phyloP scores from a whole-genome alignment of 35 echinoderm and acorn worm species.

The Strongylocentrotus purpuratus region DNA sequence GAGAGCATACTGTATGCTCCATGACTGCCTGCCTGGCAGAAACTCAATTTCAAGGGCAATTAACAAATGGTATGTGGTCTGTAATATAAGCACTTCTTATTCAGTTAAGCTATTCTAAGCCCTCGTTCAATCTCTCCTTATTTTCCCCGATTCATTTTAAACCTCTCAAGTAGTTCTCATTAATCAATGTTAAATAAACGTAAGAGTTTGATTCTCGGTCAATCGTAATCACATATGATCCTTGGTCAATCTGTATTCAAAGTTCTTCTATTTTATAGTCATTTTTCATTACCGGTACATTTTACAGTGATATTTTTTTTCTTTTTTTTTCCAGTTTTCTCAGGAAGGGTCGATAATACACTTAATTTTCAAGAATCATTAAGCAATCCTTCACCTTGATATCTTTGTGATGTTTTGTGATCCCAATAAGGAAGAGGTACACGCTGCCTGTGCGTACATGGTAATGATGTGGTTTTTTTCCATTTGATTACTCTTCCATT shows the following conservation, averaged over 20 bases:
- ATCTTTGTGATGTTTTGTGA: background rate
- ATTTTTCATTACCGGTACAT: background rate
- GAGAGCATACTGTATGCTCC: background rate
- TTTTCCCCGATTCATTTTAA: background rate
- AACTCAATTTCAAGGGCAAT: constrained; percentile 42
- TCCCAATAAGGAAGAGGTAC: background rate
- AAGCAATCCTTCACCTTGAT: background rate
- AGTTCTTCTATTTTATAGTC: background rate
- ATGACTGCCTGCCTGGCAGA: background rate
- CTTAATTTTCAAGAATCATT: background rate
- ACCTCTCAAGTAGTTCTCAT: background rate
- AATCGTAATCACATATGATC: background rate
- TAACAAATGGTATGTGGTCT: constrained; percentile 38
- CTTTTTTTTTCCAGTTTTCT: background rate
- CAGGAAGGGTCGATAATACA: background rate
- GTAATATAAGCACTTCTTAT: background rate
- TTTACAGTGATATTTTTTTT: background rate
- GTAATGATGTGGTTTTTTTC: background rate
- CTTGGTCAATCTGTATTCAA: background rate
- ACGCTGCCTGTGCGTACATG: background rate
- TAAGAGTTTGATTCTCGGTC: background rate
- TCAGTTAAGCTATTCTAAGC: background rate
- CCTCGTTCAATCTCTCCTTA: background rate
- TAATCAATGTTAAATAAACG: background rate
- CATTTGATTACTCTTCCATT: background rate